Percentiles rank a stretch among this genome's conserved stretches.
Conservation (phyloP, 2,797 vertebrate species). For the Brotula barbata region DNA sequence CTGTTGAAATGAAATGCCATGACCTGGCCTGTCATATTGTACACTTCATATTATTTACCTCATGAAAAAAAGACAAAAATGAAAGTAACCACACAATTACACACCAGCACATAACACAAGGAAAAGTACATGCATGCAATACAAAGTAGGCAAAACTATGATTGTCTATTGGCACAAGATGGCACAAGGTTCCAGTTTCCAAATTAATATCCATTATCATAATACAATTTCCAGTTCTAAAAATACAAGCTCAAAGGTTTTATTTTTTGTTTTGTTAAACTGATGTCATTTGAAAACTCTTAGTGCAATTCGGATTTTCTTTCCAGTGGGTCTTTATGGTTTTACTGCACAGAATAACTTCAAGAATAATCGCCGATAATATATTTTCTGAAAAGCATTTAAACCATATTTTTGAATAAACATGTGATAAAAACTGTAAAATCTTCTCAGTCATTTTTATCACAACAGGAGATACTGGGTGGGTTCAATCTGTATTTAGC, state of each 20-base stretch:
- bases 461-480: not conserved
- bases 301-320: not conserved
- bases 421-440: not conserved
- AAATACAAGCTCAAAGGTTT: slow-evolving; percentile 5
- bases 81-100: slow-evolving; percentile 30
- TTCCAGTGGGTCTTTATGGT: not conserved
- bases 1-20: slow-evolving; percentile 8
- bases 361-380: not conserved
- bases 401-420: not conserved
- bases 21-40: not conserved
- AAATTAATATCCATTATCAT: slow-evolving; percentile 1
- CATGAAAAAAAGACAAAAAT: slow-evolving; percentile 3
- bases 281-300: slow-evolving; percentile 1
- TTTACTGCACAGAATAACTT: not conserved
- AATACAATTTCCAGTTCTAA: slow-evolving; percentile 6
- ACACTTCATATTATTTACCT: not conserved
- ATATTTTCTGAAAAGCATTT: not conserved
- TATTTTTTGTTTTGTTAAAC: slow-evolving; percentile 18
- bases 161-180: slow-evolving; percentile 53
- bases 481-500: not conserved
- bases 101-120: not conserved
- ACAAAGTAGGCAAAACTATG: slow-evolving; percentile 18
- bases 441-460: no score
- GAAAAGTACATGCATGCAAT: slow-evolving; percentile 18
- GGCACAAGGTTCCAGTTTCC: slow-evolving; percentile 38